Conservation (phyloP, 1,140 invertebrate genomes). For the Choristoneura fumiferana region DNA sequence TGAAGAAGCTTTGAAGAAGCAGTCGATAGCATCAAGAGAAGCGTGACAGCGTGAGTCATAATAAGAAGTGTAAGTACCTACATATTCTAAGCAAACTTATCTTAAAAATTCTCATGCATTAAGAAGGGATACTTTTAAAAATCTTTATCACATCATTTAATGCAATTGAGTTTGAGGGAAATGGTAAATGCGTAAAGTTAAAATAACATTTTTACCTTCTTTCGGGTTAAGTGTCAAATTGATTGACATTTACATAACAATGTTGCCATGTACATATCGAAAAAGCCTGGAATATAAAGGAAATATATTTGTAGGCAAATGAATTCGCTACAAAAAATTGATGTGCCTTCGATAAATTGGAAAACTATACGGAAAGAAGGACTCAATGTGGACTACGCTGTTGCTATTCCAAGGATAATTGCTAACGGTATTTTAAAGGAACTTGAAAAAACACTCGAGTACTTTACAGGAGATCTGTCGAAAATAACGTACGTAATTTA, state of each 20-base stretch:
- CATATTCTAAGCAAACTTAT: no score
- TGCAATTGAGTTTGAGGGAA: no score
- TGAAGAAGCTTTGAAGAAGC: no score
- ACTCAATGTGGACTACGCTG: constrained; percentile 78
- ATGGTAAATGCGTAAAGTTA: no score
- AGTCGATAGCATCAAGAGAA: no score
- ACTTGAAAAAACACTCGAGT: constrained; percentile 78
- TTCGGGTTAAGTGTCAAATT: not conserved
- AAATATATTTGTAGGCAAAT: no score
- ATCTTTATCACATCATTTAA: no score
- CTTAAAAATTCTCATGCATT: no score
- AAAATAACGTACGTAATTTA: constrained; percentile 68
- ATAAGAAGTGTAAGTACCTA: no score
- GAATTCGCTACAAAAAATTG: constrained; percentile 43
- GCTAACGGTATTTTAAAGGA: constrained; percentile 70
- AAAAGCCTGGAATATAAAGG: not conserved
- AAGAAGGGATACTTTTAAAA: no score
- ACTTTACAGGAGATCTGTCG: constrained; percentile 80
- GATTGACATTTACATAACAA: not conserved
- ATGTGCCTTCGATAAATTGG: constrained; percentile 55
- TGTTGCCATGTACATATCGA: not conserved
- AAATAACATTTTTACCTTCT: no score
- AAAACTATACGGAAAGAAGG: constrained; percentile 70
- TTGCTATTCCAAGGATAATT: constrained; percentile 61
- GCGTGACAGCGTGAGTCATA: no score